phyloP scores from a whole-genome alignment of 2,113 vertebrate species.

The Colistium nudipinnis region DNA sequence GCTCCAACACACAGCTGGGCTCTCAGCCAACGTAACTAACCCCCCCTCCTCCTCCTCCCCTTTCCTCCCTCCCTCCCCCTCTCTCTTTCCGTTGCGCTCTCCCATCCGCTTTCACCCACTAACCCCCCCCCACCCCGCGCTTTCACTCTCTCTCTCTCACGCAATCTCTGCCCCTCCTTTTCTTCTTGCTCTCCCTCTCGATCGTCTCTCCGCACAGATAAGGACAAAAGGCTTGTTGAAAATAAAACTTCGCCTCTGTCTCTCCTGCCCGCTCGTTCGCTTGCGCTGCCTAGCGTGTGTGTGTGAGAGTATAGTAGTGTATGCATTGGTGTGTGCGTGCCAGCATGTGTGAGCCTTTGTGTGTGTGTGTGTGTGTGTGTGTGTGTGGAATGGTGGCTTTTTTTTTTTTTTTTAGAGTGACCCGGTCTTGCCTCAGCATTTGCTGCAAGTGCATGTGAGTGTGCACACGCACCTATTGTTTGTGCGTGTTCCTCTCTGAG shows the following conservation, averaged over 20 bases:
- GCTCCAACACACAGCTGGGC: slow-evolving; percentile 80
- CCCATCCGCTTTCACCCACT: slow-evolving; percentile 63
- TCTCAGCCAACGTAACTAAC: slow-evolving; percentile 71
- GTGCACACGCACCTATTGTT: slow-evolving; percentile 58
- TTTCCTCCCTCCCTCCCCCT: slow-evolving; percentile 12
- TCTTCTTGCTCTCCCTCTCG: slow-evolving; percentile 47
- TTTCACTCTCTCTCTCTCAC: slow-evolving; percentile 39
- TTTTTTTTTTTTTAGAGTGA: slow-evolving; percentile 69
- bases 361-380: slow-evolving; percentile 19
- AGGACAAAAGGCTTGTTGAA: slow-evolving; percentile 77
- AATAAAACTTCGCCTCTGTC: slow-evolving; percentile 67
- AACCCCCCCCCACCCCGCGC: slow-evolving; percentile 30
- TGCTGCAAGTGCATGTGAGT: slow-evolving; percentile 60
- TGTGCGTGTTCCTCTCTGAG: slow-evolving; percentile 44
- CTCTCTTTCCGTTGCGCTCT: slow-evolving; percentile 60
- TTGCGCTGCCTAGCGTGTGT: slow-evolving; percentile 45
- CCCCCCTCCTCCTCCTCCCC: slow-evolving; percentile 19
- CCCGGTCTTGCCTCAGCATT: slow-evolving; percentile 67
- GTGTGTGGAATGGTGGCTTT: slow-evolving; percentile 45
- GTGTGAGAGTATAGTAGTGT: slow-evolving; percentile 14
- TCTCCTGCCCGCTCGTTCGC: slow-evolving; percentile 33
- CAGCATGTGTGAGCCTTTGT: slow-evolving; percentile 15
- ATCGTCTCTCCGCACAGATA: slow-evolving; percentile 66
- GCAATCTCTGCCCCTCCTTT: slow-evolving; percentile 58
- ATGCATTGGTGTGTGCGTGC: background rate